Conservation (phyloP, 2,888 invertebrate species). For the Lycophotia porphyrea region DNA sequence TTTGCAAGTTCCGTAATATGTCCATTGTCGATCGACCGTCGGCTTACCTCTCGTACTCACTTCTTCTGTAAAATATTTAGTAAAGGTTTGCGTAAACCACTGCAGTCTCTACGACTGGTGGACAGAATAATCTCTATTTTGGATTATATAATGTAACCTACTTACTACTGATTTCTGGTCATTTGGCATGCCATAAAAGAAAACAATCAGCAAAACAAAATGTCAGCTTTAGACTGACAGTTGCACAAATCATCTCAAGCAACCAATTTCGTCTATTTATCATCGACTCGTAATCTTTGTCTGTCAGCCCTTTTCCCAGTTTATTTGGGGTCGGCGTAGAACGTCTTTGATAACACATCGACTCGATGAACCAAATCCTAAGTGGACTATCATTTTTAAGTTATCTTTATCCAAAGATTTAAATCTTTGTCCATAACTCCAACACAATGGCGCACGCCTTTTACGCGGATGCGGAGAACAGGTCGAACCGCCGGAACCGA, state of each 20-base stretch:
- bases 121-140: not conserved
- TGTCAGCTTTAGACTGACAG: slow-evolving; percentile 25
- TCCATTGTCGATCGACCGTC: not conserved
- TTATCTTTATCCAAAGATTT: not conserved
- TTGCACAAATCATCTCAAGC: slow-evolving; percentile 34
- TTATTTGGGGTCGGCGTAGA: too few relatives aligned
- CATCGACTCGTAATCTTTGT: not conserved
- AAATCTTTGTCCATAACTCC: not conserved
- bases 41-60: not conserved
- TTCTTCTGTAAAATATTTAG: not conserved
- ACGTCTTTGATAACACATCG: not conserved
- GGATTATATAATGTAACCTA: slow-evolving; percentile 14
- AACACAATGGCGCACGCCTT: slow-evolving; percentile 73
- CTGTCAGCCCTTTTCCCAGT: not conserved
- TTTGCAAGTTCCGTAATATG: not conserved
- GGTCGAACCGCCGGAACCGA: slow-evolving; percentile 72
- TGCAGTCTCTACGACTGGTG: too few relatives aligned
- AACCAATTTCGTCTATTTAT: slow-evolving; percentile 15
- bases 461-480: slow-evolving; percentile 73
- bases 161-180: not conserved
- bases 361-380: slow-evolving; percentile 24
- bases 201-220: slow-evolving; percentile 23
- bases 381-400: slow-evolving; percentile 1
- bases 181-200: not conserved
- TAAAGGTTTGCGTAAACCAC: not conserved